Evolutionary conservation across 1,140 invertebrate genomes (phyloP), one percentile per base, ranked within the genome.

Genomic region (Saccostrea echinata): DNA sequence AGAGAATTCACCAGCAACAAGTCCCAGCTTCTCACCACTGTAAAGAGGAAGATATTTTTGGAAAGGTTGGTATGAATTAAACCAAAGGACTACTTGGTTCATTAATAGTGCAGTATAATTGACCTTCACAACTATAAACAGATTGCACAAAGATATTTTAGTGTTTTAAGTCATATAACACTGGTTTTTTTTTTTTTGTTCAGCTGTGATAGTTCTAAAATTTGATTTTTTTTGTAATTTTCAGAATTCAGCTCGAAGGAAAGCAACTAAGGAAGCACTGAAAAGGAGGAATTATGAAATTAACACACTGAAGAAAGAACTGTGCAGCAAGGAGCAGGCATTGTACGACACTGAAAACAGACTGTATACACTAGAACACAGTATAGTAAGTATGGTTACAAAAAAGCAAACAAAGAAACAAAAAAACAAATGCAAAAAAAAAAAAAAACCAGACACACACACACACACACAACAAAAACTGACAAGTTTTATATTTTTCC

Each of bases 241-340:
- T 71, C 87, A 93, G 92, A 68, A 71, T 55, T 35, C 84, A 76
- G 89, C 89, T 13, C 90, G 89, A 35, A 94, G 93, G 86, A 93
- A 91, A 90, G 86, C 85, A 12, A 88, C 91, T 55, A 91, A 91
- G 35, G 94, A 95, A 82, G 86, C 92, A 43, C 83, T 94, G 18
- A 93, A 93, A 83, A 91, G 93, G 21, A 95, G 94, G 88, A 94
- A 94, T 76, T 95, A 95, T 86, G 94, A 95, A 91, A 94, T 95
- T 21, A 92, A 91, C 80, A 93, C 92, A n/a, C 88, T 95, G 55
- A 95, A 94, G 90, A 87, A 91, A 43, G 93, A 95, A 87, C 84
- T 95, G 35, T 91, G 90, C 61, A 89, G 89, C 12, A 93, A 93
- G 84, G 94, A 94, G 80, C 84, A 90, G 53, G 82, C 92, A 76